phyloP scores from a whole-genome alignment of 2,113 vertebrate genomes.

The Heterocephalus glaber region DNA sequence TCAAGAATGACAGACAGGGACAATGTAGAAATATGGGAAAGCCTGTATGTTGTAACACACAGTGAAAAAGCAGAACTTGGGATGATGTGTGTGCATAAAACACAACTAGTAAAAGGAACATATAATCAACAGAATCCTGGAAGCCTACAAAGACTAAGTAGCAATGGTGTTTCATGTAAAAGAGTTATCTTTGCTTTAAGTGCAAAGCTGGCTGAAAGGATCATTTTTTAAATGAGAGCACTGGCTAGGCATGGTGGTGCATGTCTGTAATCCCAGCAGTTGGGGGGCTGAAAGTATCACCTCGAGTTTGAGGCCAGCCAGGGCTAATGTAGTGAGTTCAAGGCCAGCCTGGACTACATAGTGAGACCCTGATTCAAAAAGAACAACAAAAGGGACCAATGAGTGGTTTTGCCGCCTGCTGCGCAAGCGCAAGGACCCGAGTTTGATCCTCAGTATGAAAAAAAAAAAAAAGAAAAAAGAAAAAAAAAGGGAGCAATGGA shows the following conservation, averaged over 20 bases:
- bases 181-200: neutral
- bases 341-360: too few relatives aligned
- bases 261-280: too few relatives aligned
- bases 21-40: neutral
- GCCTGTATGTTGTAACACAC: neutral
- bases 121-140: neutral
- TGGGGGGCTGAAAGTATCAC: too few relatives aligned
- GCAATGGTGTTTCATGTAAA: neutral
- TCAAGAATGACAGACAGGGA: constrained; percentile 8
- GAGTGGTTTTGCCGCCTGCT: too few relatives aligned
- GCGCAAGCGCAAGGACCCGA: too few relatives aligned
- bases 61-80: neutral
- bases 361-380: too few relatives aligned
- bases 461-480: too few relatives aligned
- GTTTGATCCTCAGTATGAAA: too few relatives aligned
- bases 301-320: too few relatives aligned
- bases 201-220: neutral
- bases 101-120: neutral
- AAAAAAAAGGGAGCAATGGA: neutral
- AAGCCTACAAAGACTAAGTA: neutral
- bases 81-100: neutral
- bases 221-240: constrained; percentile 14
- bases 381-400: too few relatives aligned
- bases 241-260: too few relatives aligned
- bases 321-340: too few relatives aligned